These are phyloP conservation scores for Scotopteryx bipunctaria DNA, from an alignment of 2,888 invertebrate genomes.

Conservation along the genomic window DNA sequence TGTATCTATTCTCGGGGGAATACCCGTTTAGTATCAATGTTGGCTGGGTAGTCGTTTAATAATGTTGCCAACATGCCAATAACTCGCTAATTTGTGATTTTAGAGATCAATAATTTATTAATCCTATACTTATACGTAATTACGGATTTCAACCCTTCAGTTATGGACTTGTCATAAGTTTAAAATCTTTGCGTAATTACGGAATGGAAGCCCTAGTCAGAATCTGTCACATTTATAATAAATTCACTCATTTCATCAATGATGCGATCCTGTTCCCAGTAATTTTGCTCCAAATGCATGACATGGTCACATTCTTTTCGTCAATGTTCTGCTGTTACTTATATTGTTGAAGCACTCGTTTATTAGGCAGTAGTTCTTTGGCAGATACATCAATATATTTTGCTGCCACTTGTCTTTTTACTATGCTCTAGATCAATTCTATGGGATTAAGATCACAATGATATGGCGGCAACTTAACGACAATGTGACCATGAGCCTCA, in stretches of 20 bases:
- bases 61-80: too few species aligned
- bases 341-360: background rate
- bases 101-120: too few species aligned
- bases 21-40: too few species aligned
- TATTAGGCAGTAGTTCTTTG: background rate
- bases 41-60: too few species aligned
- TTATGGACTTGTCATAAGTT: too few species aligned
- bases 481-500: background rate
- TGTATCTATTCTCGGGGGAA: too few species aligned
- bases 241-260: background rate
- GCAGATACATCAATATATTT: background rate
- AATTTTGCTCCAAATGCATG: background rate
- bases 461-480: background rate
- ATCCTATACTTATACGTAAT: too few species aligned
- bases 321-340: background rate
- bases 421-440: background rate
- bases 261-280: slow-evolving; percentile 2
- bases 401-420: slow-evolving; percentile 1
- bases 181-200: too few species aligned
- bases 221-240: slow-evolving; percentile 1
- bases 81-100: too few species aligned
- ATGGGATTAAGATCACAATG: background rate
- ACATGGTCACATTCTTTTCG: slow-evolving; percentile 5
- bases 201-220: too few species aligned
- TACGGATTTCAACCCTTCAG: too few species aligned